Evolutionary conservation across 92 coral and sea anemone genomes (phyloP).

Genomic region (Epizoanthus illoricatus): DNA sequence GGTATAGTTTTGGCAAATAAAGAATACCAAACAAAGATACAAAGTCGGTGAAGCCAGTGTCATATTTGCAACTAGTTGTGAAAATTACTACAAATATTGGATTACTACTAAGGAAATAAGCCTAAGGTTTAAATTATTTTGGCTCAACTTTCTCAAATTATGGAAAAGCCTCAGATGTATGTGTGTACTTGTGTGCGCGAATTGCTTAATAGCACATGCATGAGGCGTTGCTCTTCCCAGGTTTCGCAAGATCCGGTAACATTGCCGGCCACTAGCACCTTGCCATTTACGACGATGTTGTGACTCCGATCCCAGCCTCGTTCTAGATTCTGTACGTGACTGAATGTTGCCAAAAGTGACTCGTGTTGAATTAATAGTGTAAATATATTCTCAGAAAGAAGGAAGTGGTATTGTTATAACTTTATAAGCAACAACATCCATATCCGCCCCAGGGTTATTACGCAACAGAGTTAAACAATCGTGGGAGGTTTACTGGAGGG

Average conservation of each 20-base stretch:
- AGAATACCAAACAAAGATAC: no score
- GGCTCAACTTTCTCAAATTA: no score
- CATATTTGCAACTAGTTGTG: no score
- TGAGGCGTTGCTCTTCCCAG: background rate
- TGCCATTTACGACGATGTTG: background rate
- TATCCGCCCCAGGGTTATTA: background rate
- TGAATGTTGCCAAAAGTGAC: conserved; percentile 20
- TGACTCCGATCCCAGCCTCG: background rate
- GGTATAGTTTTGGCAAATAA: no score
- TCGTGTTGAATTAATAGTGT: background rate
- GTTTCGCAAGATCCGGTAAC: conserved; percentile 23
- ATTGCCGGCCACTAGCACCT: background rate
- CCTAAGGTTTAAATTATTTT: no score
- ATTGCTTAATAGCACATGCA: background rate
- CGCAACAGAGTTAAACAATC: no score
- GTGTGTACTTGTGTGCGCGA: conserved; percentile 25
- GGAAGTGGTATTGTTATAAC: conserved; percentile 1
- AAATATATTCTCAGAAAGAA: background rate
- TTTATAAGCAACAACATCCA: background rate
- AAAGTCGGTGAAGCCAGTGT: no score
- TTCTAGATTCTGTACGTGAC: conserved; percentile 19
- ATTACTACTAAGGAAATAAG: no score
- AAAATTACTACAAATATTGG: no score
- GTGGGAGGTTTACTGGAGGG: no score
- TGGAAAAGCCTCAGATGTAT: no score